Base-by-base conservation (phyloP, 2,113 vertebrate genomes). In the Seriola rivoliana region DNA sequence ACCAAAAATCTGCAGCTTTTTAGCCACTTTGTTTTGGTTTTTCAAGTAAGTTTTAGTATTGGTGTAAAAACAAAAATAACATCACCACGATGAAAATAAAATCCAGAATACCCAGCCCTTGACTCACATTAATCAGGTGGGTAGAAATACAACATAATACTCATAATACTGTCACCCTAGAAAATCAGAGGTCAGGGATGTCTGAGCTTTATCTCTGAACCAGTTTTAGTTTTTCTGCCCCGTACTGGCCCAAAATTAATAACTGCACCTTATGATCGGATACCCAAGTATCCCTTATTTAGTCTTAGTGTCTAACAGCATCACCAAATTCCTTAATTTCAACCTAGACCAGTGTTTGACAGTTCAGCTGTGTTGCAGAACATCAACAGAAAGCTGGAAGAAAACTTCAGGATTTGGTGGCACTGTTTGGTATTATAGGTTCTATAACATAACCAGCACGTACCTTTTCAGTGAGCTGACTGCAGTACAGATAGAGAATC, bases 401-500 rank as follows among this genome's bases (percentile, higher is more conserved):
- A 42, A 54, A 44, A 60, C 25, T 21, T 71, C 16, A 19, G n/a
- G 10, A 50, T 34, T 17, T 17, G 4, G 16, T 21, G 17, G 21
- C 32, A 4, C 2, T 40, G 58, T 36, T n/a, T 7, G 21, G 16
- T 60, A 1, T 16, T 10, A 14, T 59, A 11, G 5, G 19, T 2
- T 13, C 48, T 29, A 17, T 8, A 65, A 55, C n/a, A 63, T 19
- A 59, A 23, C 42, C 4, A 19, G 34, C 9, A n/a, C 3, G n/a
- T 23, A 13, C 34, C 19, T 14, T 59, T 32, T 46, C 34, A 46
- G 19, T 48, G 17, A 59, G 42, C 38, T 25, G 80, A 59, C n/a
- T 29, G 34, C 23, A 17, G 23, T 25, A 63, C 42, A 65, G 67
- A 80, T 19, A 69, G 57, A 68, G 36, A 23, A 42, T 76, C 58